A percentile compares a stretch with the other conserved stretches of the same genome.
Conservation (phyloP, 1,140 invertebrate genomes). For the Lordiphosa mommai region DNA sequence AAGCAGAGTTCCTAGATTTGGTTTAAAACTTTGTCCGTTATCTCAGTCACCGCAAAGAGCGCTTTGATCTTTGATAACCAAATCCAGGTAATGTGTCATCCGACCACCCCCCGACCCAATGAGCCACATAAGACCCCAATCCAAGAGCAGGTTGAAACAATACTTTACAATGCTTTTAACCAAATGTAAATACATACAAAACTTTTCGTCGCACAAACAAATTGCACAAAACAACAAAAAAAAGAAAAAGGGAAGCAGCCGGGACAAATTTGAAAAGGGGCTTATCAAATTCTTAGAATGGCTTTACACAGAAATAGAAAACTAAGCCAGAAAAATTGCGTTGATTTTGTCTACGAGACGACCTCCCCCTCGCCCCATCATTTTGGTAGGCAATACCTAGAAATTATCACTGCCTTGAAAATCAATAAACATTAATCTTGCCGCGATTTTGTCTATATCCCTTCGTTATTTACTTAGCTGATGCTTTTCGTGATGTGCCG, state of each 20-base stretch:
- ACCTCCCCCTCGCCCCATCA: constrained; percentile 3
- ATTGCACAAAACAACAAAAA: neutral
- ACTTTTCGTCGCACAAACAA: constrained; percentile 20
- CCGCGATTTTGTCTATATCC: constrained; percentile 70
- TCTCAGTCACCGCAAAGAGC: constrained; percentile 3
- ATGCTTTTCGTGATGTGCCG: constrained; percentile 9
- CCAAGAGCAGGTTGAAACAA: constrained; percentile 3
- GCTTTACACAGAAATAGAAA: constrained; percentile 64
- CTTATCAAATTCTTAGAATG: constrained; percentile 63
- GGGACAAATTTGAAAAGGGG: constrained; percentile 51
- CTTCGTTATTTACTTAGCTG: constrained; percentile 66
- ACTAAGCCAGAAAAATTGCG: constrained; percentile 58
- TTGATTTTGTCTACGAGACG: constrained; percentile 9
- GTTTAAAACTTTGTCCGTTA: neutral
- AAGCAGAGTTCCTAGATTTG: neutral
- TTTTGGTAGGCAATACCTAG: constrained; percentile 21
- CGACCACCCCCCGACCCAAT: neutral
- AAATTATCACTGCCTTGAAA: constrained; percentile 61
- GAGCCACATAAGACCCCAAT: constrained; percentile 1
- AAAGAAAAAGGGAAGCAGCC: neutral
- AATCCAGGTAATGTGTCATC: constrained; percentile 10
- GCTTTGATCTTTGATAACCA: constrained; percentile 45
- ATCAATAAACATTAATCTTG: constrained; percentile 76
- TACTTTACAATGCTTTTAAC: constrained; percentile 39
- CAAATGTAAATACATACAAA: constrained; percentile 58